These are phyloP conservation scores for Romanogobio albipinnatus DNA, from an alignment of 2,113 vertebrate genomes.

Conservation along the genomic window DNA sequence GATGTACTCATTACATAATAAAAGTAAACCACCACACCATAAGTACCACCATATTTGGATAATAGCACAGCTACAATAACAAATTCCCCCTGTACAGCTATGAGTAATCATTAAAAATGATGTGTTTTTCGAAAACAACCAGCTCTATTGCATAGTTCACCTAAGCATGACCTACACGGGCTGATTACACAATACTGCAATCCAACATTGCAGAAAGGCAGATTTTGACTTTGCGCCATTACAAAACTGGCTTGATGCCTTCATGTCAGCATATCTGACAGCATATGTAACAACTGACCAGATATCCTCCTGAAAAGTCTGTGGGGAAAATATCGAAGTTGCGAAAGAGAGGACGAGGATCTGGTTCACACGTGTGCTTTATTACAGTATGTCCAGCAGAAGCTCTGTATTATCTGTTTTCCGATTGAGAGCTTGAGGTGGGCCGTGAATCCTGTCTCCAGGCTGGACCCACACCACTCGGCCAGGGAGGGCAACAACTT, in stretches of 20 bases:
- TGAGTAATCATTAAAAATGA: slow-evolving; percentile 35
- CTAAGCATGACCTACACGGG: slow-evolving; percentile 21
- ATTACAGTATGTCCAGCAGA: slow-evolving; percentile 51
- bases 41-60: slow-evolving; percentile 24
- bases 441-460: slow-evolving; percentile 20
- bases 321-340: neutral
- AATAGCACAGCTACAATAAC: slow-evolving; percentile 28
- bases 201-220: neutral
- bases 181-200: slow-evolving; percentile 38
- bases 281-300: slow-evolving; percentile 28
- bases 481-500: slow-evolving; percentile 39
- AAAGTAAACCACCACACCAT: slow-evolving; percentile 7
- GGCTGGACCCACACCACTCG: slow-evolving; percentile 24
- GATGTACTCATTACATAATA: slow-evolving; percentile 27
- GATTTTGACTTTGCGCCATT: slow-evolving; percentile 14
- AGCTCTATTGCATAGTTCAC: slow-evolving; percentile 21
- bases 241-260: neutral
- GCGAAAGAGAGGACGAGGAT: neutral
- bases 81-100: slow-evolving; percentile 1
- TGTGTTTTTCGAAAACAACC: slow-evolving; percentile 38
- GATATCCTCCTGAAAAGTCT: slow-evolving; percentile 19
- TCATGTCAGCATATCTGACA: slow-evolving; percentile 16
- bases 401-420: slow-evolving; percentile 48
- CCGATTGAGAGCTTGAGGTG: slow-evolving; percentile 33
- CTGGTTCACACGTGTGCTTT: slow-evolving; percentile 50